Conservation (phyloP, 2,113 vertebrate species). For the Vulpes lagopus region DNA sequence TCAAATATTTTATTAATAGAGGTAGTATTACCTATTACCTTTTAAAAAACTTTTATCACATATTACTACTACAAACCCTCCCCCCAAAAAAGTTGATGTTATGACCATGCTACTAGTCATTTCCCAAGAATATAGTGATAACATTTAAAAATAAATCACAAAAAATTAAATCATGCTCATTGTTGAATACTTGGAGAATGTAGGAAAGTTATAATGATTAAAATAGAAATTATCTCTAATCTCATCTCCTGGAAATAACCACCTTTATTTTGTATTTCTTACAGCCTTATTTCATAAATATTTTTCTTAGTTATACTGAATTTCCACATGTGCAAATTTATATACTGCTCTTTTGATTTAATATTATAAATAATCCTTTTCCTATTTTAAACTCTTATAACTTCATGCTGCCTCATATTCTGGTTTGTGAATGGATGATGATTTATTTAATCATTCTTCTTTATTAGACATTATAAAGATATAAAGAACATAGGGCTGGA, state of each 20-base stretch:
- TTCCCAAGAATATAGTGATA: slow-evolving; percentile 7
- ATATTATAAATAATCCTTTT: background rate
- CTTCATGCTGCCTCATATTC: background rate
- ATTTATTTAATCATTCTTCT: slow-evolving; percentile 9
- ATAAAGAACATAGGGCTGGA: background rate
- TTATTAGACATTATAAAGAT: background rate
- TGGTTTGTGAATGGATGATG: background rate
- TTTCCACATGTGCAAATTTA: background rate
- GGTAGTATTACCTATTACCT: slow-evolving; percentile 55
- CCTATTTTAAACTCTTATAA: background rate
- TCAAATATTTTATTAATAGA: slow-evolving; percentile 63
- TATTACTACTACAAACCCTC: slow-evolving; percentile 6
- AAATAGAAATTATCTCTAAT: background rate
- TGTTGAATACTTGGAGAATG: background rate
- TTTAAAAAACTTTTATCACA: slow-evolving; percentile 68
- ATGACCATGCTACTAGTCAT: background rate
- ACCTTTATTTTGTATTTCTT: slow-evolving; percentile 16
- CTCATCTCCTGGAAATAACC: background rate
- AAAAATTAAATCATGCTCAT: background rate
- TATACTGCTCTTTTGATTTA: background rate
- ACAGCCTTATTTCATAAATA: background rate
- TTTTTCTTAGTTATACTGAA: background rate
- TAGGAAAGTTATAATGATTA: slow-evolving; percentile 21
- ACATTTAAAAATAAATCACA: slow-evolving; percentile 41
- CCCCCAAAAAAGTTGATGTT: background rate